Evolutionary conservation across 2,888 invertebrate genomes (phyloP).

Genomic region (Dioctria linearis): DNA sequence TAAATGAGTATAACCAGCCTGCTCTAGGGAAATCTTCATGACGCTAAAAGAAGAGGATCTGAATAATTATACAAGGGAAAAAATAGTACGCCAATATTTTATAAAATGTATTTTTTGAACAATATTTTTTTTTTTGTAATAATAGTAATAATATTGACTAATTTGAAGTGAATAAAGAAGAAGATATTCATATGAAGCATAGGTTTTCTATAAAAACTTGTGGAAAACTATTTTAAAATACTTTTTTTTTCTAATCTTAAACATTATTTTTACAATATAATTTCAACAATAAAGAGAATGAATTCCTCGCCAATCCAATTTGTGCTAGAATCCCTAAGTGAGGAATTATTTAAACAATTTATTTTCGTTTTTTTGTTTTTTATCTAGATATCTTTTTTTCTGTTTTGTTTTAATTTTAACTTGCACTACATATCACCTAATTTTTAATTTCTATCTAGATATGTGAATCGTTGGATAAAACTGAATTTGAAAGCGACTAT

Average conservation of each 20-base stretch:
- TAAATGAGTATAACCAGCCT: too few relatives aligned
- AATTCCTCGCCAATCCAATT: constrained; percentile 39
- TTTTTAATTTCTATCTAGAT: constrained; percentile 42
- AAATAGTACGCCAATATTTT: too few relatives aligned
- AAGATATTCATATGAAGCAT: constrained; percentile 24
- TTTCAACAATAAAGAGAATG: constrained; percentile 33
- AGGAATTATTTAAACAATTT: constrained; percentile 28
- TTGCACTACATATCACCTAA: constrained; percentile 36
- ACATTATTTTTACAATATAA: constrained; percentile 23
- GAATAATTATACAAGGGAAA: too few relatives aligned
- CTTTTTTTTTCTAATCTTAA: neutral
- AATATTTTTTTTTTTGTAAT: constrained; percentile 7
- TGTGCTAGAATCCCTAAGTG: constrained; percentile 36
- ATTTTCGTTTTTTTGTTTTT: neutral
- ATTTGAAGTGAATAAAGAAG: constrained; percentile 35
- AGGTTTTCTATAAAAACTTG: constrained; percentile 37
- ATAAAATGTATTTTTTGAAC: constrained; percentile 25
- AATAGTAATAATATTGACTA: constrained; percentile 10
- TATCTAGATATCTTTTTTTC: constrained; percentile 7
- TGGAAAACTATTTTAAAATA: constrained; percentile 44
- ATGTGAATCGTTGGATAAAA: constrained; percentile 49
- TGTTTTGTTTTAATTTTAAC: constrained; percentile 35
- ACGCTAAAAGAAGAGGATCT: too few relatives aligned
- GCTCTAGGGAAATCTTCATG: too few relatives aligned
- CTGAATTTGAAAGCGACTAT: constrained; percentile 15